These are phyloP conservation scores for Argyresthia goedartella DNA, from an alignment of 2,888 invertebrate species.

Conservation along the genomic window DNA sequence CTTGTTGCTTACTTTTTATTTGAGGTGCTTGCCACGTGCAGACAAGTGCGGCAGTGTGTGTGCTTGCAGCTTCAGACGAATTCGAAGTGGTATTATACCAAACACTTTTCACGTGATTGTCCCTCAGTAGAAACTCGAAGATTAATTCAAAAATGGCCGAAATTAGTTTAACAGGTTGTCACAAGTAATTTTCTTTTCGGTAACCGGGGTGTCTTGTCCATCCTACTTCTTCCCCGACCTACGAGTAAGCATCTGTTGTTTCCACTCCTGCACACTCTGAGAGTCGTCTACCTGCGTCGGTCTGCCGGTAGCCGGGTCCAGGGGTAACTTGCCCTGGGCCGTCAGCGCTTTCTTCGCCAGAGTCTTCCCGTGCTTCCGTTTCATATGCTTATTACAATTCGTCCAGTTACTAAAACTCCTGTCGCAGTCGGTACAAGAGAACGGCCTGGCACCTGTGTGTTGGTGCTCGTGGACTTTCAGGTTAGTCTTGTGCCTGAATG, in stretches of 20 bases:
- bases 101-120: too few species aligned
- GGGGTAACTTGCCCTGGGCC: conserved; percentile 18
- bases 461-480: conserved; percentile 73
- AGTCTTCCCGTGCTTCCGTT: conserved; percentile 67
- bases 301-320: conserved; percentile 1
- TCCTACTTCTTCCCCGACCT: background rate
- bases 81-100: too few species aligned
- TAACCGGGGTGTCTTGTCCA: too few species aligned
- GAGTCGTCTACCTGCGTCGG: background rate
- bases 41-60: too few species aligned
- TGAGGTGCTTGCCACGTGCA: too few species aligned
- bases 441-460: conserved; percentile 72
- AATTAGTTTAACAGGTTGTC: too few species aligned
- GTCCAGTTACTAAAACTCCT: conserved; percentile 75
- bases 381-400: conserved; percentile 79
- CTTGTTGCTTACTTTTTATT: too few species aligned
- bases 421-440: conserved; percentile 74
- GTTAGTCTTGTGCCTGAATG: conserved; percentile 75
- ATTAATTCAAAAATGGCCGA: too few species aligned
- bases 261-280: background rate
- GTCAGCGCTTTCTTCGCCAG: conserved; percentile 22
- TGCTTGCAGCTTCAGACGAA: too few species aligned
- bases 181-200: too few species aligned
- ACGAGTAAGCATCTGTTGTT: background rate
- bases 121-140: too few species aligned